A percentile compares a stretch with the other conserved stretches of the same genome.
Conservation (phyloP, 1,140 invertebrate genomes). For the Heliconius eleuchia region DNA sequence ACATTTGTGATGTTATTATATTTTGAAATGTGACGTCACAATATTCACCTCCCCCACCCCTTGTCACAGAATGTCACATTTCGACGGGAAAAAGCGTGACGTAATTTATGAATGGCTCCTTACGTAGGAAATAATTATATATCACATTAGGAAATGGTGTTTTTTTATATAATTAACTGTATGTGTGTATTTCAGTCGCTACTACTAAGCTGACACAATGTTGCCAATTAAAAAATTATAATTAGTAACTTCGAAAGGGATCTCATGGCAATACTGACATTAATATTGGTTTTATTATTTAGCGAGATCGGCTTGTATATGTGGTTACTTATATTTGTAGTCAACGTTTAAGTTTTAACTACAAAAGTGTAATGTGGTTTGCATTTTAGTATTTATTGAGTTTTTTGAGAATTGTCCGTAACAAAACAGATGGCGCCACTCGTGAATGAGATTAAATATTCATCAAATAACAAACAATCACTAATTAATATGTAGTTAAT, state of each 20-base stretch:
- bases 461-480: not conserved
- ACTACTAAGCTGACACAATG: constrained; percentile 6
- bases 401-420: not conserved
- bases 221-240: constrained; percentile 10
- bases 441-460: not conserved
- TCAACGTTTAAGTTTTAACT: not conserved
- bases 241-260: not conserved
- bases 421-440: not conserved
- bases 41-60: no score
- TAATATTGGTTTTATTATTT: constrained; percentile 1
- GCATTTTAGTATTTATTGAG: not conserved
- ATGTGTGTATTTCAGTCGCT: not conserved
- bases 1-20: no score
- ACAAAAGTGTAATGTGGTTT: not conserved
- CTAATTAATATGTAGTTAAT: not conserved
- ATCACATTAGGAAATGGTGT: not conserved
- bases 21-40: no score
- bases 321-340: not conserved
- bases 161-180: not conserved
- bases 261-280: constrained; percentile 15
- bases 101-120: no score
- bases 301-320: not conserved
- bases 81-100: no score
- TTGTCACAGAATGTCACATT: no score
- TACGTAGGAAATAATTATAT: not conserved